These are phyloP conservation scores for Hipparchia sbordonii DNA, from an alignment of 2,888 invertebrate genomes.

Conservation along the genomic window DNA sequence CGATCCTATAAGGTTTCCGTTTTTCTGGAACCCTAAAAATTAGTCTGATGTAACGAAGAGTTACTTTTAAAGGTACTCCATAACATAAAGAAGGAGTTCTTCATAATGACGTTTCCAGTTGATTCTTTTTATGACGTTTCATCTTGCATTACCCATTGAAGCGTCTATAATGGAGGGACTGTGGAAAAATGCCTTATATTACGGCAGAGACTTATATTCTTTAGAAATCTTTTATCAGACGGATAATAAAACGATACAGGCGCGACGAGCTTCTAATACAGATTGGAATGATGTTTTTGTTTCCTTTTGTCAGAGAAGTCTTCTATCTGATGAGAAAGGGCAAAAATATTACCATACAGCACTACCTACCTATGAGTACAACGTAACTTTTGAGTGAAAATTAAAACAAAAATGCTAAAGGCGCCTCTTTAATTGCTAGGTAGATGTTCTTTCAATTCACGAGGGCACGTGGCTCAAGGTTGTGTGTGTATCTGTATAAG, in stretches of 20 bases:
- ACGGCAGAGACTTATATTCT: slow-evolving; percentile 30
- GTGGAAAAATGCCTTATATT: slow-evolving; percentile 57
- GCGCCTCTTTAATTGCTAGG: too few relatives aligned
- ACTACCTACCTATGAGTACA: neutral
- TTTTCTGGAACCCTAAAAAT: neutral
- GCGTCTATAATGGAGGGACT: slow-evolving; percentile 59
- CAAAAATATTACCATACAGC: neutral
- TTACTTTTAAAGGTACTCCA: too few relatives aligned
- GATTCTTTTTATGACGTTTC: slow-evolving; percentile 35
- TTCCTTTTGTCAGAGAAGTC: neutral
- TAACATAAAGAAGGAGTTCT: neutral
- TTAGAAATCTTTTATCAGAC: slow-evolving; percentile 32
- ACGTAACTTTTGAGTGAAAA: neutral
- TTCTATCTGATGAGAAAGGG: neutral
- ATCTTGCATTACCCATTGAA: slow-evolving; percentile 63
- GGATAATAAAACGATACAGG: slow-evolving; percentile 30
- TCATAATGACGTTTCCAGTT: slow-evolving; percentile 29
- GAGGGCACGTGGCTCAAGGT: too few relatives aligned
- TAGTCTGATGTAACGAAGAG: too few relatives aligned
- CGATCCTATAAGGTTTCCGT: too few relatives aligned
- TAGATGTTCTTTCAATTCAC: too few relatives aligned
- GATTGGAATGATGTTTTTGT: slow-evolving; percentile 14
- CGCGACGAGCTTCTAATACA: slow-evolving; percentile 21
- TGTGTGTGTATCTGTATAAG: too few relatives aligned
- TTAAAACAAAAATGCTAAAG: too few relatives aligned